Percentiles rank a stretch among this genome's conserved stretches.
phyloP scores from a whole-genome alignment of 2,888 invertebrate species.

The Lepidonotus clava region DNA sequence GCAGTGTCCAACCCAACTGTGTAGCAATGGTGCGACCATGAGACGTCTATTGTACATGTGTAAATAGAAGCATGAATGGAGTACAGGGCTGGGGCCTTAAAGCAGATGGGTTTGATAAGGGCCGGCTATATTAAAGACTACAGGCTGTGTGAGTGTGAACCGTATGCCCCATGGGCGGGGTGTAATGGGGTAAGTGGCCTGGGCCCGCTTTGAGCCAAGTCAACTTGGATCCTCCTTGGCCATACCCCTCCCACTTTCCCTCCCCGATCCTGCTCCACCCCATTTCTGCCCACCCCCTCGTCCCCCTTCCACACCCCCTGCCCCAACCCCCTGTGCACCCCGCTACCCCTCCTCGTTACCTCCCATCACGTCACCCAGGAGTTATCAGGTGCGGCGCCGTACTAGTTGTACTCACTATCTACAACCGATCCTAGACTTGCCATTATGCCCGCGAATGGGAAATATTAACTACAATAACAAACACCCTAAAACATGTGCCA shows the following conservation, averaged over 20 bases:
- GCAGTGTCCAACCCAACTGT: not conserved
- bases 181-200: conserved; percentile 31
- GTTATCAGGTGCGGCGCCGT: conserved; percentile 20
- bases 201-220: conserved; percentile 11
- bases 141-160: conserved; percentile 23
- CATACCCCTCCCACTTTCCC: too few relatives aligned
- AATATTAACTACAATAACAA: too few relatives aligned
- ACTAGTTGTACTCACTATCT: conserved; percentile 26
- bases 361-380: not conserved
- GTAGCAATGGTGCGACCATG: not conserved
- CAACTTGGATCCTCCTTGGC: conserved; percentile 35
- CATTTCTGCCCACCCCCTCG: not conserved
- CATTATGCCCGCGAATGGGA: too few relatives aligned
- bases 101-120: conserved; percentile 21
- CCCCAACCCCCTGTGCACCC: not conserved
- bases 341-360: not conserved
- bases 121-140: not conserved
- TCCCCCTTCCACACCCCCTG: not conserved
- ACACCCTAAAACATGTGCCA: too few relatives aligned
- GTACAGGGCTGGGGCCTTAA: not conserved
- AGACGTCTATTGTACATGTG: not conserved
- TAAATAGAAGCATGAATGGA: not conserved
- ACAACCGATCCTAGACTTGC: conserved; percentile 33
- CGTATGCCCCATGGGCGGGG: conserved; percentile 20
- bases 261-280: too few relatives aligned